Conservation (phyloP, 2,888 invertebrate genomes). For the Ormyrus pomaceus region DNA sequence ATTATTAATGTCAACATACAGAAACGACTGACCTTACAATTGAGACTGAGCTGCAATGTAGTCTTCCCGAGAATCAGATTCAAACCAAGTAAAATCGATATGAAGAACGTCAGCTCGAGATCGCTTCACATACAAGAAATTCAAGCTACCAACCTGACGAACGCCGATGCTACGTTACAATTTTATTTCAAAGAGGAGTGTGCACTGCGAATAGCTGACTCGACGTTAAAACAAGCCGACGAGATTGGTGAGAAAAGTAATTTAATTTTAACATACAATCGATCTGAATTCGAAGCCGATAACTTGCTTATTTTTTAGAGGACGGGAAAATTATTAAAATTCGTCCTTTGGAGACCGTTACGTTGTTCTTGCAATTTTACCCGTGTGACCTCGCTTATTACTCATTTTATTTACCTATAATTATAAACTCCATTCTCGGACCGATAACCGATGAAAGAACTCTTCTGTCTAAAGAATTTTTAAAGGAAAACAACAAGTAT, state of each 20-base stretch:
- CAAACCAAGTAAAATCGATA: constrained; percentile 77
- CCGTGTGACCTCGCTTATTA: constrained; percentile 77
- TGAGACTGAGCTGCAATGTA: constrained; percentile 60
- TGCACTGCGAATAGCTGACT: constrained; percentile 69
- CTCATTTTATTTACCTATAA: constrained; percentile 79
- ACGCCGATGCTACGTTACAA: constrained; percentile 62
- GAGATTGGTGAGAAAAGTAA: neutral
- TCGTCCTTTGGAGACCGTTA: constrained; percentile 63
- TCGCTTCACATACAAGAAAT: constrained; percentile 68
- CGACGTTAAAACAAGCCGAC: constrained; percentile 21
- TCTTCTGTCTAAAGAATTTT: constrained; percentile 48
- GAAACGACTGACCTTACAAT: constrained; percentile 53
- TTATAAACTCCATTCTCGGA: constrained; percentile 79
- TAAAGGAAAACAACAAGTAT: constrained; percentile 51
- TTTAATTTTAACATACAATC: neutral
- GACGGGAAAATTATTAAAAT: constrained; percentile 55
- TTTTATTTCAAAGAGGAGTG: constrained; percentile 70
- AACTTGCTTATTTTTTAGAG: neutral
- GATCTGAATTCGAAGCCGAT: no score
- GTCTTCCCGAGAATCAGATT: constrained; percentile 75
- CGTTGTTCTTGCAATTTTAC: constrained; percentile 73
- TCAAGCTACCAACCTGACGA: constrained; percentile 68
- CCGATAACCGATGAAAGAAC: constrained; percentile 75
- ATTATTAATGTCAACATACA: constrained; percentile 59
- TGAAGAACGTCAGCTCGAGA: constrained; percentile 75